A percentile compares a stretch with the other conserved stretches of the same genome.
Evolutionary conservation across 2,888 invertebrate genomes (phyloP).

Genomic region (Rotaria sp.): DNA sequence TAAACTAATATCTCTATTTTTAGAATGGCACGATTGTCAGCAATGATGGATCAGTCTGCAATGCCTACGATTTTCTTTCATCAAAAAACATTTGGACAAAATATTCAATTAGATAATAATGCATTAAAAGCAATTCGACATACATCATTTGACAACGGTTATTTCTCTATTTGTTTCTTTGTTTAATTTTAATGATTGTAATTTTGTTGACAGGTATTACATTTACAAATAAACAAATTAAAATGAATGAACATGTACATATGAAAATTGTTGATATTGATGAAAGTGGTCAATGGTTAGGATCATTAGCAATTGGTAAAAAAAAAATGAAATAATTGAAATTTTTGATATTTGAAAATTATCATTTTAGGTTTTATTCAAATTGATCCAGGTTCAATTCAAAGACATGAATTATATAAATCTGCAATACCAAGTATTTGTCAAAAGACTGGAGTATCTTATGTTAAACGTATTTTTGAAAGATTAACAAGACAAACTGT

Average conservation of each 20-base stretch:
- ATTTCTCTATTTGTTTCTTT: neutral
- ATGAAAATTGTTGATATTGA: slow-evolving; percentile 7
- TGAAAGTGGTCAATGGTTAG: neutral
- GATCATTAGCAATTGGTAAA: slow-evolving; percentile 23
- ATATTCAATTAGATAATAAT: neutral
- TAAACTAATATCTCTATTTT: neutral
- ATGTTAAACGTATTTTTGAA: neutral
- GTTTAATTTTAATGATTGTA: neutral
- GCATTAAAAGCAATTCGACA: neutral
- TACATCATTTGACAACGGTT: slow-evolving; percentile 4
- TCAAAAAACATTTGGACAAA: neutral
- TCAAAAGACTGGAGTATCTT: neutral
- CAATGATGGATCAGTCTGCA: neutral
- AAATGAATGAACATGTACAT: slow-evolving; percentile 23
- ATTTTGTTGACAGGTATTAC: neutral
- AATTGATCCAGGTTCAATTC: neutral
- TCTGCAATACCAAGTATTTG: neutral
- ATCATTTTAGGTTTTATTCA: neutral
- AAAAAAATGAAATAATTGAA: neutral
- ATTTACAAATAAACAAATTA: neutral
- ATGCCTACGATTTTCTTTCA: neutral
- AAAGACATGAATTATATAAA: neutral
- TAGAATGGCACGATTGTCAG: neutral
- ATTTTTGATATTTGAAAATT: neutral
- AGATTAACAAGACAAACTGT: neutral